These are phyloP conservation scores for Passer domesticus DNA, from an alignment of 2,113 vertebrate genomes.

Conservation along the genomic window DNA sequence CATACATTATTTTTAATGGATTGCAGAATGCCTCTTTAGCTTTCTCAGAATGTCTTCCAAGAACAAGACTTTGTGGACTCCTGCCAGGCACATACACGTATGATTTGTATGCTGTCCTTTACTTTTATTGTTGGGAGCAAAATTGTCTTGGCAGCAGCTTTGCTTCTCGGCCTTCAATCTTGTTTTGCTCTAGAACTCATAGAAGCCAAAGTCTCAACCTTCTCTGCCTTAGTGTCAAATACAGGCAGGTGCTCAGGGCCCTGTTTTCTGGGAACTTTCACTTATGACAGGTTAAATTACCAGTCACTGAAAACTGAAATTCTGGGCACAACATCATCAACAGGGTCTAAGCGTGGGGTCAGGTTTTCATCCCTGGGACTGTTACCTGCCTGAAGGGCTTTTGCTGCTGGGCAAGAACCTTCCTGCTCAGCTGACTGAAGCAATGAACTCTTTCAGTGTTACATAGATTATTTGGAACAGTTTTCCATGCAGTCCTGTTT, in stretches of 20 bases:
- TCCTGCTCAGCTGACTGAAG: not conserved
- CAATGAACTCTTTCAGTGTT: not conserved
- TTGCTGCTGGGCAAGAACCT: not conserved
- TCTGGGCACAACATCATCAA: not conserved
- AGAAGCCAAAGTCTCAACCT: not conserved
- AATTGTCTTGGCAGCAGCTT: conserved; percentile 18
- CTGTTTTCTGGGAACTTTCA: not conserved
- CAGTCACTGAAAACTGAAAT: not conserved
- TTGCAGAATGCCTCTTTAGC: not conserved
- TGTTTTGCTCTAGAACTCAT: not conserved
- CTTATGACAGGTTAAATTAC: not conserved
- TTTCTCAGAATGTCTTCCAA: conserved; percentile 37
- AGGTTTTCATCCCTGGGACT: not conserved
- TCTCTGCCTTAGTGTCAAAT: not conserved
- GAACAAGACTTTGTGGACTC: conserved; percentile 29
- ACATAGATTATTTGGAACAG: not conserved
- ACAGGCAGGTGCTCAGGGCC: not conserved
- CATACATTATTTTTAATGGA: conserved; percentile 28
- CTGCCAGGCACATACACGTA: not conserved
- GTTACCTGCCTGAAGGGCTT: not conserved
- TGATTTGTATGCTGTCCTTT: conserved; percentile 23
- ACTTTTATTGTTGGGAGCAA: not conserved
- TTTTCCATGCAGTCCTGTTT: not conserved
- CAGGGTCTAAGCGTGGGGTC: not conserved
- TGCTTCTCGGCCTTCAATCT: not conserved